Conservation (phyloP, 2,797 vertebrate genomes). For the Pseudochaenichthys georgianus region DNA sequence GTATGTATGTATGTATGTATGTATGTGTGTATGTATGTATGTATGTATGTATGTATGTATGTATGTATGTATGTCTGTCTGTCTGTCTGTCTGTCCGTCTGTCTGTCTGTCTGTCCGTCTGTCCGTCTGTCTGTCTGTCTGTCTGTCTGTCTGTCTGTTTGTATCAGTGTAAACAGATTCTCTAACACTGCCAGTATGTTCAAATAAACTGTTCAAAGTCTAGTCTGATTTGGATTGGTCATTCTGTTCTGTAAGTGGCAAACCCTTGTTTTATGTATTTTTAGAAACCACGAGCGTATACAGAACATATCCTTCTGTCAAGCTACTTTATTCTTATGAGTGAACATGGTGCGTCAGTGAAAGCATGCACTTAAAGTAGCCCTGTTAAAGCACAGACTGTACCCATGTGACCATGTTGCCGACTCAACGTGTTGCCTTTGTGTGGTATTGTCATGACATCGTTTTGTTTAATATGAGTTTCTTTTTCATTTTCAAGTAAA, state of each 20-base stretch:
- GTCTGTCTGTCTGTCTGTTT: constrained; percentile 1
- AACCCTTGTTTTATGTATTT: constrained; percentile 46
- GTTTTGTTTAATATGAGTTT: constrained; percentile 41
- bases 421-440: constrained; percentile 79
- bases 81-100: no score
- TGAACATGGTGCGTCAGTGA: constrained; percentile 34
- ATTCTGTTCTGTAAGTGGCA: constrained; percentile 48
- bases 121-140: no score
- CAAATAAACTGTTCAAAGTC: constrained; percentile 68
- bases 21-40: no score
- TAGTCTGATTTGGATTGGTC: constrained; percentile 44
- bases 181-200: constrained; percentile 80
- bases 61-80: no score
- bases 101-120: no score
- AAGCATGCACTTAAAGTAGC: constrained; percentile 56
- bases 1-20: no score
- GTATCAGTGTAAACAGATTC: constrained; percentile 63
- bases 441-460: constrained; percentile 74
- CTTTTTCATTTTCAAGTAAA: no score
- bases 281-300: constrained; percentile 52
- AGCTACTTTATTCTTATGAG: constrained; percentile 34
- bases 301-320: constrained; percentile 35
- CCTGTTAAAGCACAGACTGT: constrained; percentile 44
- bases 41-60: no score
- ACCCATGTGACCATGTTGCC: constrained; percentile 56